A percentile compares a stretch with the other conserved stretches of the same genome.
Evolutionary conservation across 2,888 invertebrate species (phyloP).

Genomic region (Epinotia nisella): DNA sequence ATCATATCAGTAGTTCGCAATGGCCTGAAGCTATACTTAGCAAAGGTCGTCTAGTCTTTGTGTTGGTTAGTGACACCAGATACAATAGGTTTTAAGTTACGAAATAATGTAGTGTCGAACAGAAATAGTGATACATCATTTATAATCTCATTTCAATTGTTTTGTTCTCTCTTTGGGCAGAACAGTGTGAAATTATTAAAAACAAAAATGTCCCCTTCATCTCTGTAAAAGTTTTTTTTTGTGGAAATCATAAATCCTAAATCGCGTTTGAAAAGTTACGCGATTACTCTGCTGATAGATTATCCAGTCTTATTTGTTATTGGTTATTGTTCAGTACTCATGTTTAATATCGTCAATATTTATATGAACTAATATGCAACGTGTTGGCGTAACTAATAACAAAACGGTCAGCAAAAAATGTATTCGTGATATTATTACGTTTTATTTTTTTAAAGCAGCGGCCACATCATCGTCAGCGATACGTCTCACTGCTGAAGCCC

Average conservation of each 20-base stretch:
- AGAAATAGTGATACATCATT: background rate
- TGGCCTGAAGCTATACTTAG: background rate
- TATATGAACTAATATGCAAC: conserved; percentile 45
- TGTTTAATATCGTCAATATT: conserved; percentile 15
- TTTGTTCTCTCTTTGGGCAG: background rate
- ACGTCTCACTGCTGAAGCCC: too few species aligned
- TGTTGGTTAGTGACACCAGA: background rate
- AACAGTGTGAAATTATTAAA: background rate
- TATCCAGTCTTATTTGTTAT: too few species aligned
- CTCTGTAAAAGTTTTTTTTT: too few species aligned
- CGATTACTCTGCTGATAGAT: too few species aligned
- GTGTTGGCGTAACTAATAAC: conserved; percentile 56
- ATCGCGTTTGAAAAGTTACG: too few species aligned
- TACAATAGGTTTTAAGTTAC: background rate
- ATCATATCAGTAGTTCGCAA: background rate
- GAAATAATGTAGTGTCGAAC: background rate
- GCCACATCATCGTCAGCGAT: too few species aligned
- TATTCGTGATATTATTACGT: conserved; percentile 11
- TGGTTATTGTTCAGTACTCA: too few species aligned
- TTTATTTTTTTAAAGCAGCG: background rate
- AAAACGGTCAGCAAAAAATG: conserved; percentile 16
- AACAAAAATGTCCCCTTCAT: too few species aligned
- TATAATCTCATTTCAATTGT: background rate
- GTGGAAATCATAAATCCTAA: too few species aligned
- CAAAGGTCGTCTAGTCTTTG: conserved; percentile 1